Conservation (phyloP, 2,797 vertebrate species). For the Threskiornis aethiopicus region DNA sequence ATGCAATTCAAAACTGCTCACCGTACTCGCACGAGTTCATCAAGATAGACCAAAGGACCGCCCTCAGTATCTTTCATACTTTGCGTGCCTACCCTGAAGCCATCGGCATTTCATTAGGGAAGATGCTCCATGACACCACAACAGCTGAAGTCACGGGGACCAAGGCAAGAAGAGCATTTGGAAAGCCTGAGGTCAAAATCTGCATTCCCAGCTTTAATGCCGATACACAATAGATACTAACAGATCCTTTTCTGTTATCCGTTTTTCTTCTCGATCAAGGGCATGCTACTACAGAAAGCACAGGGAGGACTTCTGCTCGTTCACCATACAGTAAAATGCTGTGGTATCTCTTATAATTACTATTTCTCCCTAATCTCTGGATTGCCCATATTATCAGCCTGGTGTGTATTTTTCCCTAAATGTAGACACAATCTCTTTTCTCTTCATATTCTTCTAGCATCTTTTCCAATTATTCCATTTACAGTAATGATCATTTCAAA, state of each 20-base stretch:
- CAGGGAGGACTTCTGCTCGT: not conserved
- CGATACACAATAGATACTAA: fast-evolving
- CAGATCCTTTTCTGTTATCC: not conserved
- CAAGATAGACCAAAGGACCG: not conserved
- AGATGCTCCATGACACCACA: not conserved
- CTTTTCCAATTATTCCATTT: not conserved
- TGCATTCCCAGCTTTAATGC: not conserved
- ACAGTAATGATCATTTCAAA: slow-evolving; percentile 8
- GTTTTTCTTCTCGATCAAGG: not conserved
- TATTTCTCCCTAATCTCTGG: not conserved
- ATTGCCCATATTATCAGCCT: not conserved
- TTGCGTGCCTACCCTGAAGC: not conserved
- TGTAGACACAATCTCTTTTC: not conserved
- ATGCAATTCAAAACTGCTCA: not conserved
- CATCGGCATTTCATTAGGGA: not conserved
- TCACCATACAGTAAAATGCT: not conserved
- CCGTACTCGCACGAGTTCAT: not conserved
- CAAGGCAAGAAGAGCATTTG: not conserved
- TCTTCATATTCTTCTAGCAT: not conserved
- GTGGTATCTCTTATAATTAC: not conserved
- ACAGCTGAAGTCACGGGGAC: not conserved
- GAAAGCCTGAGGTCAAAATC: not conserved
- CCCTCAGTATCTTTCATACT: not conserved
- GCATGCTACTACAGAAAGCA: not conserved
- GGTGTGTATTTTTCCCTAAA: not conserved